phyloP scores from a whole-genome alignment of 2,888 invertebrate species.

The Agrochola lychnidis region DNA sequence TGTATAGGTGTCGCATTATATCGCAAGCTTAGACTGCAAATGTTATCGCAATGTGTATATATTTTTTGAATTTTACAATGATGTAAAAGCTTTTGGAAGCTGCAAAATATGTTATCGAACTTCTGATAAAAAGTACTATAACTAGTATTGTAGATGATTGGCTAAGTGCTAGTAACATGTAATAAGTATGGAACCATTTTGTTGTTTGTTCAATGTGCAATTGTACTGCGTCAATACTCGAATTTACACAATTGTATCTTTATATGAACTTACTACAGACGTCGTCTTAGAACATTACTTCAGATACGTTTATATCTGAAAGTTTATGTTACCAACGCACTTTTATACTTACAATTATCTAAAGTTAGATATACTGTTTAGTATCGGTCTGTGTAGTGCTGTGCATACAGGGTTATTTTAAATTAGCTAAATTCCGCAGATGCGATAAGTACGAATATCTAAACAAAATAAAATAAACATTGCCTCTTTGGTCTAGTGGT shows the following conservation, averaged over 20 bases:
- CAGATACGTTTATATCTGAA: constrained; percentile 81
- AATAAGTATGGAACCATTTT: constrained; percentile 34
- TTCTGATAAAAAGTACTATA: constrained; percentile 53
- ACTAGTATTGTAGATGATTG: constrained; percentile 50
- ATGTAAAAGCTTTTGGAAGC: constrained; percentile 60
- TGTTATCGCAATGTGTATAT: constrained; percentile 79
- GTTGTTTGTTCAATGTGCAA: constrained; percentile 39
- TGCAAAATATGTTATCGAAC: constrained; percentile 53
- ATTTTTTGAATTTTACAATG: constrained; percentile 66
- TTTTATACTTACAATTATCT: constrained; percentile 58
- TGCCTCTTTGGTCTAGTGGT: too few relatives aligned
- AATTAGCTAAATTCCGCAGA: too few relatives aligned
- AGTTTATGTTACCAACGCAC: constrained; percentile 76
- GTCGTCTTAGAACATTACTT: constrained; percentile 77
- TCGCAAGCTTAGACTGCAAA: constrained; percentile 81
- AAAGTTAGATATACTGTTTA: constrained; percentile 48
- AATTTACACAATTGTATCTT: constrained; percentile 60
- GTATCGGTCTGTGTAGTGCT: constrained; percentile 44
- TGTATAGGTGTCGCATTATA: constrained; percentile 81
- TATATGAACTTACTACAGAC: constrained; percentile 46
- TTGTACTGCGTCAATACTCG: constrained; percentile 57
- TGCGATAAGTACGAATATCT: too few relatives aligned
- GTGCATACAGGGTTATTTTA: background rate
- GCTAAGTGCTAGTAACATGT: constrained; percentile 42
- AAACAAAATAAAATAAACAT: too few relatives aligned